These are phyloP conservation scores for Myotis vivesi DNA, from an alignment of 2,797 vertebrate genomes.

Conservation along the genomic window DNA sequence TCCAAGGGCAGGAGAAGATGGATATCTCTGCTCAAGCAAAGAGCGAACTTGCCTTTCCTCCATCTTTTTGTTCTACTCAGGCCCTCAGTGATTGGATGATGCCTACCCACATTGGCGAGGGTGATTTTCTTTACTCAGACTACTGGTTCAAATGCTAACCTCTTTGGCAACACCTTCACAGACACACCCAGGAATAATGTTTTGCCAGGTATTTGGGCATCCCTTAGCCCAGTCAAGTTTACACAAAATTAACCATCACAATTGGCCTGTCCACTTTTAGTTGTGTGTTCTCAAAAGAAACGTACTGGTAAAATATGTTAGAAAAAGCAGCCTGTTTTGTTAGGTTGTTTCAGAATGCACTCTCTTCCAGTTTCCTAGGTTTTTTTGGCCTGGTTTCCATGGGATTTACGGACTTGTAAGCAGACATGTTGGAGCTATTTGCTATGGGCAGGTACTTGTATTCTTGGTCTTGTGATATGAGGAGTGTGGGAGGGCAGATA, in stretches of 20 bases:
- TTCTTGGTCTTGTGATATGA: conserved; percentile 35
- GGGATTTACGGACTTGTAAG: not conserved
- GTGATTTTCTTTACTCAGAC: not conserved
- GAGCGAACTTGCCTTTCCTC: not conserved
- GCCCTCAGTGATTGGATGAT: not conserved
- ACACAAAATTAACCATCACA: not conserved
- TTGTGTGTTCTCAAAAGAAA: not conserved
- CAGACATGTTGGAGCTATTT: not conserved
- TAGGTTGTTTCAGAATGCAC: not conserved
- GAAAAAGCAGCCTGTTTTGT: not conserved
- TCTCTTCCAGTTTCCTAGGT: not conserved
- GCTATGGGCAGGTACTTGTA: not conserved
- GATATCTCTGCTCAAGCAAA: not conserved
- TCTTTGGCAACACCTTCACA: not conserved
- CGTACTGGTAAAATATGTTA: not conserved
- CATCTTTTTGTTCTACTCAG: not conserved
- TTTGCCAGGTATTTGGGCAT: not conserved
- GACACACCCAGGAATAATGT: not conserved
- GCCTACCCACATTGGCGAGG: not conserved
- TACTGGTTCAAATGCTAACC: not conserved
- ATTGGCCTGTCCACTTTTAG: not conserved
- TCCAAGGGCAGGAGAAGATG: not conserved
- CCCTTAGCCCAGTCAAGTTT: not conserved
- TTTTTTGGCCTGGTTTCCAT: not conserved
- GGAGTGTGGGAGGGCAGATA: not conserved